Conservation (phyloP, 2,113 vertebrate genomes). For the Apistogramma diplotaenia region DNA sequence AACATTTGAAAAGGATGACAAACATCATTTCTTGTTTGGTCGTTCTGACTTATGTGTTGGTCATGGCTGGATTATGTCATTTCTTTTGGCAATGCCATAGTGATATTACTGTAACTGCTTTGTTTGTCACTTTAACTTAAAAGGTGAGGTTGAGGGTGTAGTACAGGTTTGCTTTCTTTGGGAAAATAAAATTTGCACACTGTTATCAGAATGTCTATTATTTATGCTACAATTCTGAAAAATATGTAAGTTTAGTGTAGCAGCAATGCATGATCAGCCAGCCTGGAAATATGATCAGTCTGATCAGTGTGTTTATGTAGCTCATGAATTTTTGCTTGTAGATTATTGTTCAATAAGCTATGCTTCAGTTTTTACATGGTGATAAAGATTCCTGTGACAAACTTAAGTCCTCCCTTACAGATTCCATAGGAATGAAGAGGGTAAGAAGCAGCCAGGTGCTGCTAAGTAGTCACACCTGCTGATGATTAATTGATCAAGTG, state of each 20-base stretch:
- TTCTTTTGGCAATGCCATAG: too few relatives aligned
- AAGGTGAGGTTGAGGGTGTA: not conserved
- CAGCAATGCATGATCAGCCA: too few relatives aligned
- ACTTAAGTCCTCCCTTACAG: not conserved
- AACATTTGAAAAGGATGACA: not conserved
- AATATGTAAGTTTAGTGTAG: too few relatives aligned
- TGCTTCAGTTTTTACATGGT: not conserved
- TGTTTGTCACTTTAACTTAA: not conserved
- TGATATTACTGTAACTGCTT: too few relatives aligned
- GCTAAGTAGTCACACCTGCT: too few relatives aligned
- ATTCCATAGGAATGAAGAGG: not conserved
- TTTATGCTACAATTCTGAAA: too few relatives aligned
- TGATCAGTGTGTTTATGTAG: too few relatives aligned
- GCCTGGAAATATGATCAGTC: too few relatives aligned
- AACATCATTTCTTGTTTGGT: not conserved
- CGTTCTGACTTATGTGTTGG: not conserved
- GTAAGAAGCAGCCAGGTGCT: not conserved
- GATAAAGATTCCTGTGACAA: not conserved
- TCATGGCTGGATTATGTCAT: too few relatives aligned
- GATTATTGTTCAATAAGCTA: too few relatives aligned
- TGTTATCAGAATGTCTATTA: not conserved
- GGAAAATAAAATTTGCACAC: not conserved
- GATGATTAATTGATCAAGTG: too few relatives aligned
- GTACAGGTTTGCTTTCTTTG: not conserved
- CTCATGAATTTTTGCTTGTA: too few relatives aligned